Evolutionary conservation across 2,113 vertebrate species (phyloP).

Genomic region (Paramormyrops kingsleyae): DNA sequence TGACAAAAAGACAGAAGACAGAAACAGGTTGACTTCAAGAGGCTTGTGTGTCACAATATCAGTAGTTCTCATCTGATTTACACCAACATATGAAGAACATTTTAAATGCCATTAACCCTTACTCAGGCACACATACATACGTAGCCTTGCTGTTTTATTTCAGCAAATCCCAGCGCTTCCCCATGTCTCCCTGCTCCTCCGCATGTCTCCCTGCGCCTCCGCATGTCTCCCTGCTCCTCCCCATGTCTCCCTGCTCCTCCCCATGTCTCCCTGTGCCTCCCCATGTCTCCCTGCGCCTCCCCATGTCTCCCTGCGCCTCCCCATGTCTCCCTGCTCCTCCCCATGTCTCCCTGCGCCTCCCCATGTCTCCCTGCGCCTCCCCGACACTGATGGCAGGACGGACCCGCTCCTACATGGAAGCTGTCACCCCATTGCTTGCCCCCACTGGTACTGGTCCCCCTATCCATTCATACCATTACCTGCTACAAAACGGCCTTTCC

Average conservation of each 20-base stretch:
- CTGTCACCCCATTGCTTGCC: background rate
- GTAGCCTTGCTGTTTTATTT: background rate
- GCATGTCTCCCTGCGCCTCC: no score
- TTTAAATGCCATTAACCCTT: background rate
- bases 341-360: no score
- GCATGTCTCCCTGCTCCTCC: no score
- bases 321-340: background rate
- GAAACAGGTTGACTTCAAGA: background rate
- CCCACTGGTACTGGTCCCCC: background rate
- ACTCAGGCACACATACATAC: background rate
- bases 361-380: no score
- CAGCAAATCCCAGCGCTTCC: background rate
- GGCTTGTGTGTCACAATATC: background rate
- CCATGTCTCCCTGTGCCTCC: no score
- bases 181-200: no score
- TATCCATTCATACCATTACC: slow-evolving; percentile 8
- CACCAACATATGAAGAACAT: background rate
- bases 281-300: no score
- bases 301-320: background rate
- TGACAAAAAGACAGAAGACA: background rate
- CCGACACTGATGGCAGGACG: no score
- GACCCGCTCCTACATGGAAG: background rate
- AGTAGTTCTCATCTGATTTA: background rate
- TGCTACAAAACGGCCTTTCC: slow-evolving; percentile 2
- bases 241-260: no score